Evolutionary conservation across 2,888 invertebrate species (phyloP).

Genomic region (Caenorhabditis angaria): DNA sequence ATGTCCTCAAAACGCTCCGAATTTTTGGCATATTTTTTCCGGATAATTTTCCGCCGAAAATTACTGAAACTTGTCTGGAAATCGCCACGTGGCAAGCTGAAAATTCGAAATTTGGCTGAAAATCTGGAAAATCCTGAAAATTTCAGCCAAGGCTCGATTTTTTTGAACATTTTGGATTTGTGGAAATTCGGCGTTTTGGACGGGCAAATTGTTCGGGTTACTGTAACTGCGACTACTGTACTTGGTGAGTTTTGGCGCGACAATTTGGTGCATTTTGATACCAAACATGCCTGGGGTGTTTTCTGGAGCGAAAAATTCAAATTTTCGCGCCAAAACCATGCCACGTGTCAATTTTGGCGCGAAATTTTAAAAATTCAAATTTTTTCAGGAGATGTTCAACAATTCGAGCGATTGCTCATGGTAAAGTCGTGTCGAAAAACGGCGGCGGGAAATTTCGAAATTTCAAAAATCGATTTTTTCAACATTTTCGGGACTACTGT

Average conservation of each 20-base stretch:
- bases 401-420: slow-evolving; percentile 20
- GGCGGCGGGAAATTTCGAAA: not conserved
- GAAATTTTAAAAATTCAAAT: not conserved
- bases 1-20: too few relatives aligned
- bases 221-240: slow-evolving; percentile 16
- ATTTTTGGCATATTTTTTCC: too few relatives aligned
- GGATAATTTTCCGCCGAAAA: too few relatives aligned
- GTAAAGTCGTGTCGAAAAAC: not conserved
- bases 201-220: slow-evolving; percentile 37
- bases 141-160: not conserved
- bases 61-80: too few relatives aligned
- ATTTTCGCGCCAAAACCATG: too few relatives aligned
- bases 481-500: not conserved
- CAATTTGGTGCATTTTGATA: too few relatives aligned
- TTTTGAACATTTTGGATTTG: slow-evolving; percentile 30
- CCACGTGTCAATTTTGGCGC: too few relatives aligned
- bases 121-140: not conserved
- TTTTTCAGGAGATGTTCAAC: slow-evolving; percentile 8
- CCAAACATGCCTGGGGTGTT: too few relatives aligned
- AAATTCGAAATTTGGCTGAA: too few relatives aligned
- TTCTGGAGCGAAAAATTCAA: too few relatives aligned
- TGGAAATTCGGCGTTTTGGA: slow-evolving; percentile 33
- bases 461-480: slow-evolving; percentile 4
- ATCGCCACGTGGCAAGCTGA: too few relatives aligned
- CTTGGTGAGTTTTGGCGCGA: too few relatives aligned